A percentile compares a stretch with the other conserved stretches of the same genome.
phyloP scores from a whole-genome alignment of 23 tunicate species.

The Aplidium turbinatum region DNA sequence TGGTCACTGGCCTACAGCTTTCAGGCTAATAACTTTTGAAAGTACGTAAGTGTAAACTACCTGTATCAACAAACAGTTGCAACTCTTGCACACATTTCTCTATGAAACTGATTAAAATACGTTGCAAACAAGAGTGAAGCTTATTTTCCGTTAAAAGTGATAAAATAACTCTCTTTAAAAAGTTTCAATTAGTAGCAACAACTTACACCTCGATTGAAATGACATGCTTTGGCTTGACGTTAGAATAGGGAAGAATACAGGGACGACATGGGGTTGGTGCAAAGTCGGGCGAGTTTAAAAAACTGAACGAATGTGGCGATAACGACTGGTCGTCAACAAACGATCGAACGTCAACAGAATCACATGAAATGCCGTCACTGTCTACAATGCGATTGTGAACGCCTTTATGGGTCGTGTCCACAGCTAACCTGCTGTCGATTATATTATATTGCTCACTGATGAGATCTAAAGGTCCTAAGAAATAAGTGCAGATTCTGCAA shows the following conservation, averaged over 20 bases:
- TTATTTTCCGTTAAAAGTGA: too few species aligned
- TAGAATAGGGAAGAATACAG: conserved; percentile 22
- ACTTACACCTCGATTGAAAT: neutral
- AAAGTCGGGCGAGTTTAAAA: neutral
- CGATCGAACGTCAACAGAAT: neutral
- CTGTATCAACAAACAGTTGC: too few species aligned
- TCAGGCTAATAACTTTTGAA: too few species aligned
- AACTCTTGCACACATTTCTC: too few species aligned
- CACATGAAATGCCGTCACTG: neutral
- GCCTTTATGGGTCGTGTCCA: neutral
- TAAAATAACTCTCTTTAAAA: too few species aligned
- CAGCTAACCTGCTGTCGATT: neutral
- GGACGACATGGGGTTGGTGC: neutral
- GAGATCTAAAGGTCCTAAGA: conserved; percentile 6
- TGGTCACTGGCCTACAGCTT: too few species aligned
- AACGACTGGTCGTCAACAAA: neutral
- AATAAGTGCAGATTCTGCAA: neutral
- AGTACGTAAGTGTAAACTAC: too few species aligned
- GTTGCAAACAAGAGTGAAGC: too few species aligned
- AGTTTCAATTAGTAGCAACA: too few species aligned
- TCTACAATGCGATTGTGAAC: neutral
- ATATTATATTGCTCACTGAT: neutral
- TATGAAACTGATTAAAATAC: too few species aligned
- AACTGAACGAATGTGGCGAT: conserved; percentile 21
- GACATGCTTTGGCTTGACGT: conserved; percentile 11